Conservation (phyloP, 2,113 vertebrate genomes). For the Actenoides hombroni region DNA sequence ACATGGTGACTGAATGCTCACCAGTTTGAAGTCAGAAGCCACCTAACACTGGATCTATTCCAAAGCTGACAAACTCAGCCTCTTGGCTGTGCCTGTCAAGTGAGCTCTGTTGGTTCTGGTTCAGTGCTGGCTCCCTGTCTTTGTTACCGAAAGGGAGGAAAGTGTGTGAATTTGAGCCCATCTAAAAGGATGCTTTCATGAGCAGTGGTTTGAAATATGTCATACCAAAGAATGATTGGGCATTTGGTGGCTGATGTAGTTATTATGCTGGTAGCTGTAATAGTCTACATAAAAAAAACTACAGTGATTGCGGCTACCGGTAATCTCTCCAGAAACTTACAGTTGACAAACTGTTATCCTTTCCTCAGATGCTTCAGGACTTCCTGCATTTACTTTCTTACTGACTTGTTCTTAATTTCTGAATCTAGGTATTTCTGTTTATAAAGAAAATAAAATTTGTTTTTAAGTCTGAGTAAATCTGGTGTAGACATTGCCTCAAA, state of each 20-base stretch:
- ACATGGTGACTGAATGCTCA: background rate
- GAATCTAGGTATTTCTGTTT: background rate
- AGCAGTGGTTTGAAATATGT: background rate
- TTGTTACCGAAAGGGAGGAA: background rate
- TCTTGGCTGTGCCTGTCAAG: background rate
- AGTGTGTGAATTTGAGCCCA: background rate
- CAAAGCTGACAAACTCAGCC: background rate
- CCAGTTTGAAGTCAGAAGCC: background rate
- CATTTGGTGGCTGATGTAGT: background rate
- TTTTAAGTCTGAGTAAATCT: background rate
- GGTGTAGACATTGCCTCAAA: background rate
- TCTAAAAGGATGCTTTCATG: background rate
- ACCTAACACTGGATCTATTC: background rate
- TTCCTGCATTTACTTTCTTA: background rate
- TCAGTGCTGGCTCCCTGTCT: background rate
- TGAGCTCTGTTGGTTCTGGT: background rate
- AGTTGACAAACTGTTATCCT: background rate
- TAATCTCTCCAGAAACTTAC: background rate
- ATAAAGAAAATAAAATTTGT: background rate
- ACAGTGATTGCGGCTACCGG: background rate
- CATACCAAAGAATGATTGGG: background rate
- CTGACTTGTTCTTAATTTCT: background rate
- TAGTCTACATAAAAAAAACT: background rate
- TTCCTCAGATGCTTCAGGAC: background rate
- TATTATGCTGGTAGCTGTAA: background rate